Base-by-base conservation (phyloP, 2,888 invertebrate genomes). In the Lissocephala sabroskyi region DNA sequence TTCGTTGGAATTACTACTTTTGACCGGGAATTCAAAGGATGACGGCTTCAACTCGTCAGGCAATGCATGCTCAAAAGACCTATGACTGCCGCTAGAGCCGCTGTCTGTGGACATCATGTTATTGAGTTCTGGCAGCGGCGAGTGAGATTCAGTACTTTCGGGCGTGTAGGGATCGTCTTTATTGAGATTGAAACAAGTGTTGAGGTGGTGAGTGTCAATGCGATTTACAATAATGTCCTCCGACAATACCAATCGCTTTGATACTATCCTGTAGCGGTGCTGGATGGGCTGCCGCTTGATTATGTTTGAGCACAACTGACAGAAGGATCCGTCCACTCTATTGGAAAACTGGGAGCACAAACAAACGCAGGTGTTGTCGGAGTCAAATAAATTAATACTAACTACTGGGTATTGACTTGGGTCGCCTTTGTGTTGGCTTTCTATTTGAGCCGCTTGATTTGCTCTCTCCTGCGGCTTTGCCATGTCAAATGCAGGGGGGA, bases 101-200 rank as follows among this genome's bases (percentile, higher is more conserved):
- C 65, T 64, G 6, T 17, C 19, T 32, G 60, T 65, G 28, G 58
- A 62, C 16, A 55, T 63, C 49, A 64, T 66, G 17, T n/a, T n/a
- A n/a, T 57, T 81, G 1, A 82, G 39, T 41, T 85, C 89, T 0
- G 87, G 86, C 53, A 87, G 86, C 0, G 93, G 92, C 36, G 91
- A 91, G 67, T 89, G 91, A 16, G 92, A 92, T 71, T 93, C 93
- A 58, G 89, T 87, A 81, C 92, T 92, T 74, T 93, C 93, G n/a
- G 93, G 93, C 0, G 93, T 93, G 68, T 93, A 93, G 0, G 93
- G 93, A 65, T 92, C 92, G 43, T 65, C 45, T 19, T 60, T 56
- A 2, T 30, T 19, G 13, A 58, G 61, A 52, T 81, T 71, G 41
- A 73, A 65, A 50, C 65, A 64, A 13, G 81, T 79, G 49, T 68